A percentile compares a stretch with the other conserved stretches of the same genome.
These are phyloP conservation scores for Chesias legatella DNA, from an alignment of 2,888 invertebrate genomes.

Conservation along the genomic window DNA sequence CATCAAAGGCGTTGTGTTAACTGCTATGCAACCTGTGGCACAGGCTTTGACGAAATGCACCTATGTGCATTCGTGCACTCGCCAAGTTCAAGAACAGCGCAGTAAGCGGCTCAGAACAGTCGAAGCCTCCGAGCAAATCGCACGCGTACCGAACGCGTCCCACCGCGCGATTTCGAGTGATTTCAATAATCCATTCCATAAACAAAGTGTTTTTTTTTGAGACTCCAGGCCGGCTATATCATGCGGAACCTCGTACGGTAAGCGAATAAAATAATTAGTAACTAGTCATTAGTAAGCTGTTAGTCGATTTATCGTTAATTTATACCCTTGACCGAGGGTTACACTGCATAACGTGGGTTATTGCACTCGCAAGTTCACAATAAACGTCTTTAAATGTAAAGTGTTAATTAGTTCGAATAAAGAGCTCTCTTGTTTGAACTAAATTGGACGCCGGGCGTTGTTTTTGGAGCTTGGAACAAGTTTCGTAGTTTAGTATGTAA, in stretches of 20 bases:
- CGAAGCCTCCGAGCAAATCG: constrained; percentile 53
- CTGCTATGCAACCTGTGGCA: neutral
- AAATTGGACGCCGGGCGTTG: constrained; percentile 6
- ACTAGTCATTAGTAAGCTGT: constrained; percentile 29
- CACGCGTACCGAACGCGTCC: constrained; percentile 38
- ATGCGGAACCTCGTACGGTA: constrained; percentile 70
- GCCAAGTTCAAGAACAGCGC: constrained; percentile 68
- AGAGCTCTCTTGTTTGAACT: constrained; percentile 31
- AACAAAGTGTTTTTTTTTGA: constrained; percentile 34
- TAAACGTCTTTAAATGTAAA: constrained; percentile 35
- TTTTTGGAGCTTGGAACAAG: constrained; percentile 8
- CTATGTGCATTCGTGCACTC: constrained; percentile 56
- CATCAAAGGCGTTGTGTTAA: constrained; percentile 24
- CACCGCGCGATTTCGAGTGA: constrained; percentile 44
- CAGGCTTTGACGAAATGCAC: constrained; percentile 53
- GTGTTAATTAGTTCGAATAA: constrained; percentile 37
- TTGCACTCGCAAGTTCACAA: constrained; percentile 41
- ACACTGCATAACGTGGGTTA: constrained; percentile 40
- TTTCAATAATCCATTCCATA: constrained; percentile 39
- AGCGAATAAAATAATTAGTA: constrained; percentile 36
- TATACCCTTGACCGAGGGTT: constrained; percentile 47
- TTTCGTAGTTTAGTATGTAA: constrained; percentile 9
- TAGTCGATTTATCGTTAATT: constrained; percentile 36
- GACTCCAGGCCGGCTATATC: constrained; percentile 37
- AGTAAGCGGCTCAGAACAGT: constrained; percentile 50